Base-by-base conservation (phyloP, 1,140 invertebrate species). In the Eriocheir sinensis region DNA sequence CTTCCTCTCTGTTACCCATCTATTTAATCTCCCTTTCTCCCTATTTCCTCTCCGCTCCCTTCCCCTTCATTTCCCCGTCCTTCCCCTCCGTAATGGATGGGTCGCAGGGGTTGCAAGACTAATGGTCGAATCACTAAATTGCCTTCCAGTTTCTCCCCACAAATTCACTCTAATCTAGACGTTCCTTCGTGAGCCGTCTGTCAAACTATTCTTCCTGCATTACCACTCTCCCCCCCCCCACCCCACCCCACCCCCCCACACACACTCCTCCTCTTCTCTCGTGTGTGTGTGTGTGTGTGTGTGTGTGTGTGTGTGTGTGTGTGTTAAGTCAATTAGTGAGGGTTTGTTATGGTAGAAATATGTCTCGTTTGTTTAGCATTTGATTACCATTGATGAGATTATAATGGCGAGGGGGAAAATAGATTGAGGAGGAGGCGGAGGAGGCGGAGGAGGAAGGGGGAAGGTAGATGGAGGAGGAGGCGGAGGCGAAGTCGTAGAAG, bases 361-460 rank as follows among this genome's bases (percentile, higher is more conserved):
- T n/a, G 6, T 72, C 27, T 72, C 60, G 21, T 72, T 72, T 72
- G 60, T 72, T 27, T 72, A 72, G 21, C 60, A 72, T 72, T 17
- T 72, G 60, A 72, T 72, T 72, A 72, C 60, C 60, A 72, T 72
- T 72, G 60, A 72, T 72, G 60, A 72, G 60, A 72, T 72, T 72
- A 72, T 72, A 72, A 72, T 72, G 60, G n/a, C n/a, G 27, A 8
- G 12, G 1, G 60, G 21, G n/a, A n/a, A n/a, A n/a, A n/a, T n/a
- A n/a, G n/a, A n/a, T n/a, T n/a, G n/a, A n/a, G n/a, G 53, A 72
- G 53, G 53, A 27, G 21, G 53, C 9, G 21, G 21, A 72, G 53
- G 53, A 2, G 53, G 60, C 2, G 27, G 60, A 72, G 1, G 60
- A 2, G 60, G 27, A n/a, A n/a, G 60, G 21, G 17, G 60, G 15